Conservation (phyloP, 2,888 invertebrate species). For the Melanophora roralis region DNA sequence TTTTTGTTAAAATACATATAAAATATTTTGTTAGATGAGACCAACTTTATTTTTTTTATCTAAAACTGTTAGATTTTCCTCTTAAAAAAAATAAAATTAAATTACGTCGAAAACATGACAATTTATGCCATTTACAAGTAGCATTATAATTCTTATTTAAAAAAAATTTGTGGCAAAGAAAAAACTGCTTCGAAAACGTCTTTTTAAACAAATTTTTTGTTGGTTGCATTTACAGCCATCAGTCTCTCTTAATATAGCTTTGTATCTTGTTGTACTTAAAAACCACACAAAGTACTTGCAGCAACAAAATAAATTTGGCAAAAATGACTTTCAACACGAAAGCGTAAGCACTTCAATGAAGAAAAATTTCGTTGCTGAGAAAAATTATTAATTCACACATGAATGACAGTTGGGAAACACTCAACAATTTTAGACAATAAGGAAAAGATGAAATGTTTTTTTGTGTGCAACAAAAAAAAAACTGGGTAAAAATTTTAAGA, state of each 20-base stretch:
- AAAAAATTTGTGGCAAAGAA: too few species aligned
- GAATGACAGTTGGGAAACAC: slow-evolving; percentile 62
- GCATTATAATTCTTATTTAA: too few species aligned
- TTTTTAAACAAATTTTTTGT: not conserved
- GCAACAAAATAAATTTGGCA: not conserved
- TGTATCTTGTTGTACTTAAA: slow-evolving; percentile 35
- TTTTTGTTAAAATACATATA: slow-evolving; percentile 11
- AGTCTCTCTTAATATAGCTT: not conserved
- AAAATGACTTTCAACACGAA: not conserved
- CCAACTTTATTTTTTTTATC: slow-evolving; percentile 26
- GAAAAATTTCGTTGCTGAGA: slow-evolving; percentile 42
- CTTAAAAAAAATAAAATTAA: too few species aligned
- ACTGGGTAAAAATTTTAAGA: not conserved
- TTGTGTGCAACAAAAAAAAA: slow-evolving; percentile 6
- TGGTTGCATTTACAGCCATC: slow-evolving; percentile 4
- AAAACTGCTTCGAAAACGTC: too few species aligned
- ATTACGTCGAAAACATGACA: too few species aligned
- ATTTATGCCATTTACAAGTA: too few species aligned
- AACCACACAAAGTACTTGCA: slow-evolving; percentile 29
- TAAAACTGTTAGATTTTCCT: too few species aligned
- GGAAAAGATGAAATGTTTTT: slow-evolving; percentile 42
- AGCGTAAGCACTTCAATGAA: slow-evolving; percentile 9
- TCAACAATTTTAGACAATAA: slow-evolving; percentile 44
- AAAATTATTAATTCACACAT: slow-evolving; percentile 64
- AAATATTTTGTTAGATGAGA: not conserved